Base-by-base conservation (phyloP, 2,888 invertebrate species). In the Drosophila leonis region DNA sequence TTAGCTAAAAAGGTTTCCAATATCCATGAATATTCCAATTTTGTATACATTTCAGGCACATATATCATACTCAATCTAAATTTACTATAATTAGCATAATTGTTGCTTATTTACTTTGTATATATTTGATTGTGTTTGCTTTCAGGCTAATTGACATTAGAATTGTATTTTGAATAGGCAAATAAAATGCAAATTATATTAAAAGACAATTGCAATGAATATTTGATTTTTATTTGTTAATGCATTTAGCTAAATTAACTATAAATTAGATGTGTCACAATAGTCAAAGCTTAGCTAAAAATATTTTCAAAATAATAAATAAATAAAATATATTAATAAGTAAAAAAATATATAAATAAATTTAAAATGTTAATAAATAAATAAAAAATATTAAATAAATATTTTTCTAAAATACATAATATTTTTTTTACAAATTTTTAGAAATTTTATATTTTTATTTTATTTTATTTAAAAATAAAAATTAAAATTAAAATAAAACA, bases 41-140 rank as follows among this genome's bases (percentile, higher is more conserved):
- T 27, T 18, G 20, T 29, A 29, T 15, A n/a, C 20, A 37, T 52
- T 33, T 56, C 31, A 15, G 13, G 13, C 29, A 24, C 27, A 41
- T 7, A n/a, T 54, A 33, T 55, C 35, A 27, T 7, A 24, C 20
- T 39, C 18, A 12, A 48, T 61, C 8, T 18, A 27, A 12, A 41
- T 24, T 31, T 37, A 3, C 20, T 3, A 4, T 13, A 68, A 44
- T 12, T 13, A 39, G 49, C 20, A 27, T 37, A 52, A 46, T 10
- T 57, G 31, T 10, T 35, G 35, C 29, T 44, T 72, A 55, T 70
- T 60, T 60, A 35, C 27, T 46, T 64, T 48, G 9, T 4, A 42
- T 52, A 39, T 46, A 37, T 52, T 57, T 52, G 18, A 27, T 49
- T 75, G 51, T 12, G 42, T 33, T 35, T 54, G 18, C 18, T 33